A percentile compares a stretch with the other conserved stretches of the same genome.
Conservation (phyloP, 2,113 vertebrate genomes). For the Siniperca chuatsi region DNA sequence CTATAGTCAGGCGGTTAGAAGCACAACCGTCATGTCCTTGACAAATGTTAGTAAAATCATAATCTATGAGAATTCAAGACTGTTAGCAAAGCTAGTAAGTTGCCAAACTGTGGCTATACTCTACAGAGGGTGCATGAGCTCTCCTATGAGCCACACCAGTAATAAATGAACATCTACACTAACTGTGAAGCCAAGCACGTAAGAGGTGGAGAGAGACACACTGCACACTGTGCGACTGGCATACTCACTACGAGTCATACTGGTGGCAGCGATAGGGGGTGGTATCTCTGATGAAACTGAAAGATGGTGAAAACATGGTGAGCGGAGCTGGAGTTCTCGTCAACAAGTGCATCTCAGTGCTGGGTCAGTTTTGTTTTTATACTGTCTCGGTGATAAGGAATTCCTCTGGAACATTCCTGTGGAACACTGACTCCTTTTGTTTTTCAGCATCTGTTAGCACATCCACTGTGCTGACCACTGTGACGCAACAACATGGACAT, state of each 20-base stretch:
- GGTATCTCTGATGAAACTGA: constrained; percentile 82
- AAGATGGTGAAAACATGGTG: constrained; percentile 83
- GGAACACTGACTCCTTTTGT: neutral
- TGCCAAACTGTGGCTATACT: neutral
- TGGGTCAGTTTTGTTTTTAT: neutral
- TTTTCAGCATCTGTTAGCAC: neutral
- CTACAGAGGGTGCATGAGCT: constrained; percentile 10
- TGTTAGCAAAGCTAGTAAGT: constrained; percentile 38
- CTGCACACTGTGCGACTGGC: constrained; percentile 71
- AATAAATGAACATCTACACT: constrained; percentile 24
- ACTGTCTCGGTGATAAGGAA: neutral
- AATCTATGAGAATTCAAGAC: constrained; percentile 31
- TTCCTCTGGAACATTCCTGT: neutral
- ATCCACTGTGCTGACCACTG: neutral
- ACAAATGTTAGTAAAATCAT: constrained; percentile 72
- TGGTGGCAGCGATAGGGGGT: constrained; percentile 79
- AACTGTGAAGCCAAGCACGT: constrained; percentile 56
- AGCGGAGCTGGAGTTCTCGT: constrained; percentile 54
- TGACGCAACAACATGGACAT: neutral
- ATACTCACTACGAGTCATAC: constrained; percentile 85
- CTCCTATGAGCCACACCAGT: constrained; percentile 8
- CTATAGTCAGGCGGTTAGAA: constrained; percentile 19
- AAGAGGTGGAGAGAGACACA: constrained; percentile 56
- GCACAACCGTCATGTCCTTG: neutral
- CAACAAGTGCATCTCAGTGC: neutral